These are phyloP conservation scores for Limnodromus scolopaceus DNA, from an alignment of 2,797 vertebrate species.

Conservation along the genomic window DNA sequence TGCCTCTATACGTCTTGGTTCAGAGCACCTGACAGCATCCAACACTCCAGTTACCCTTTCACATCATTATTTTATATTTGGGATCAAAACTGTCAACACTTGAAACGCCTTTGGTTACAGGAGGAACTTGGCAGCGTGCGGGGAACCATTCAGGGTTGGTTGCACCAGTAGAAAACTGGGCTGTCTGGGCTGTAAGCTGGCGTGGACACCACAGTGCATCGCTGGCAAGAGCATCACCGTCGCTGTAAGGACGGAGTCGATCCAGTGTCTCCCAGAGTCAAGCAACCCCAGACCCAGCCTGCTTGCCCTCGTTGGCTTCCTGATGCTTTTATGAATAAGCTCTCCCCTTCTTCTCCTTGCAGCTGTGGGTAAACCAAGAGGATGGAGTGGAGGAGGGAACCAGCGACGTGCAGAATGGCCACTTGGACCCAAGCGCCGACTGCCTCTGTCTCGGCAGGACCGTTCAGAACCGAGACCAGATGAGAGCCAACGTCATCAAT, in stretches of 20 bases:
- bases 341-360: slow-evolving; percentile 48
- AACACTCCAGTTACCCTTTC: background rate
- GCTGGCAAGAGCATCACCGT: rapidly evolving
- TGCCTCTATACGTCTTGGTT: rapidly evolving
- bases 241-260: background rate
- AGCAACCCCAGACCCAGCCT: background rate
- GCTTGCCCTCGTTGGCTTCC: background rate
- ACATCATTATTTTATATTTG: rapidly evolving
- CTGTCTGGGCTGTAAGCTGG: background rate
- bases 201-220: rapidly evolving
- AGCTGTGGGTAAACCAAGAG: slow-evolving; percentile 99
- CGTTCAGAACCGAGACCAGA: slow-evolving; percentile 97
- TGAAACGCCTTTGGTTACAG: background rate
- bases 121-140: background rate
- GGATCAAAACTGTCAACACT: background rate
- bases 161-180: rapidly evolving
- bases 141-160: background rate
- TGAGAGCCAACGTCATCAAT: slow-evolving; percentile 99
- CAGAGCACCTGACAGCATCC: background rate
- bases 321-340: background rate
- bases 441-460: slow-evolving; percentile 95
- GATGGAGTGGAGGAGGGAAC: slow-evolving; percentile 93
- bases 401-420: slow-evolving; percentile 96
- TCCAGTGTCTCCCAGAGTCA: background rate
- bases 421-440: slow-evolving; percentile 93